Evolutionary conservation across 2,113 vertebrate genomes (phyloP), one percentile per base, ranked within the genome.

Genomic region (Eonycteris spelaea): DNA sequence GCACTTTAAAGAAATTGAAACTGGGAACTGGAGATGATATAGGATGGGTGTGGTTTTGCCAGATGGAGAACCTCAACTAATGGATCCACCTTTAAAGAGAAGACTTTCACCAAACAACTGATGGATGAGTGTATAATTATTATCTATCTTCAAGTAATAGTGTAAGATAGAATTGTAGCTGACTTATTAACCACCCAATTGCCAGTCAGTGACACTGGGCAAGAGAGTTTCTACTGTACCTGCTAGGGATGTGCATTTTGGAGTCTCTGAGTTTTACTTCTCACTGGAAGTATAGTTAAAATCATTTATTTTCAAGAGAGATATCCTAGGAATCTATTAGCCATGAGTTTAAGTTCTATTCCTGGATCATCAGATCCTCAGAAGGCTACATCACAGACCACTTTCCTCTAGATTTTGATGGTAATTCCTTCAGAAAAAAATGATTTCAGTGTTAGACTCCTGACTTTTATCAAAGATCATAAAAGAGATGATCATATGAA

Each of bases 301-400:
- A 78, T 63, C 9, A 88, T 80, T 88, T 38, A 35, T 71, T 75
- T 51, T 96, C 26, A 59, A 93, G 92, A 96, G 24, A 91, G 19
- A 57, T 26, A 61, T 9, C 43, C 16, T 77, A 65, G 19, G 74
- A 88, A 53, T 75, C n/a, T 33, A n/a, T 70, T 78, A 85, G 19
- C 70, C 59, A 11, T 53, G 19, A 77, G 53, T 71, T 84, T 79
- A 95, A 43, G 6, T 51, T 89, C 83, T 59, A 6, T 85, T 16
- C 9, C 33, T 78, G 26, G 61, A 26, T 24, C 74, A 67, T 91
- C 51, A 89, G 65, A 86, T 38, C 22, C 71, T 35, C 59, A 63
- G 67, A 85, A 85, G 91, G 48, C 38, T 63, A 22, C 3, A 30
- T 40, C 43, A 30, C 8, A 48, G 22, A 82, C 57, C 7, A 71